Evolutionary conservation across 2,888 invertebrate species (phyloP).

Genomic region (Agrilus mali): DNA sequence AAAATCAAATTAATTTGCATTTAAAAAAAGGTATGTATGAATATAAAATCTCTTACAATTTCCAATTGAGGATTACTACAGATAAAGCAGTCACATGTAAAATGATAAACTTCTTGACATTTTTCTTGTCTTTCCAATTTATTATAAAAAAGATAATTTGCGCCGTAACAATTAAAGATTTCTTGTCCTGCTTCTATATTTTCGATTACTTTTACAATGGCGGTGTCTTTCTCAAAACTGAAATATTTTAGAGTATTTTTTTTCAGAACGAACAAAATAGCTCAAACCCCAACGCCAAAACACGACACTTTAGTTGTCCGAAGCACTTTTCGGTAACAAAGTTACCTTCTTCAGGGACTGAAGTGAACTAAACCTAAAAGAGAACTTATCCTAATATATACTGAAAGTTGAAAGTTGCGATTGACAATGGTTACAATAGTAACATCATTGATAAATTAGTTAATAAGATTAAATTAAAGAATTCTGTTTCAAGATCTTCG

Average conservation of each 20-base stretch:
- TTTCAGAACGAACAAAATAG: no score
- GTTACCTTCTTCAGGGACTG: no score
- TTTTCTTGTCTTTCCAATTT: constrained; percentile 45
- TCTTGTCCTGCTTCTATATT: constrained; percentile 54
- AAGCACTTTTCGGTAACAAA: no score
- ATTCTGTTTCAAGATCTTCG: no score
- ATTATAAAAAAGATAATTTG: constrained; percentile 54
- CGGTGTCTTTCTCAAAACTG: constrained; percentile 57
- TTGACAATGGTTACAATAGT: no score
- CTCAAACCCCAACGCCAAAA: no score
- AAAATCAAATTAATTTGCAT: constrained; percentile 13
- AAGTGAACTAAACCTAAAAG: no score
- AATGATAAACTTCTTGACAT: constrained; percentile 61
- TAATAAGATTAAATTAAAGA: no score
- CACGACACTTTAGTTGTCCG: no score
- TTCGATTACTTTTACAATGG: constrained; percentile 57
- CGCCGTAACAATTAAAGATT: constrained; percentile 77
- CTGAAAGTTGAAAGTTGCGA: no score
- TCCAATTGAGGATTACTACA: constrained; percentile 40
- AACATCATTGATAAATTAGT: no score
- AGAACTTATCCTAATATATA: no score
- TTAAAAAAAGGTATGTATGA: not conserved
- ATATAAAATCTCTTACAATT: constrained; percentile 18
- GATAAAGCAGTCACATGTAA: constrained; percentile 61
- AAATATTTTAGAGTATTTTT: constrained; percentile 19